Evolutionary conservation across 2,113 vertebrate species (phyloP), one percentile per base, ranked within the genome.

Genomic region (Lepus timidus): DNA sequence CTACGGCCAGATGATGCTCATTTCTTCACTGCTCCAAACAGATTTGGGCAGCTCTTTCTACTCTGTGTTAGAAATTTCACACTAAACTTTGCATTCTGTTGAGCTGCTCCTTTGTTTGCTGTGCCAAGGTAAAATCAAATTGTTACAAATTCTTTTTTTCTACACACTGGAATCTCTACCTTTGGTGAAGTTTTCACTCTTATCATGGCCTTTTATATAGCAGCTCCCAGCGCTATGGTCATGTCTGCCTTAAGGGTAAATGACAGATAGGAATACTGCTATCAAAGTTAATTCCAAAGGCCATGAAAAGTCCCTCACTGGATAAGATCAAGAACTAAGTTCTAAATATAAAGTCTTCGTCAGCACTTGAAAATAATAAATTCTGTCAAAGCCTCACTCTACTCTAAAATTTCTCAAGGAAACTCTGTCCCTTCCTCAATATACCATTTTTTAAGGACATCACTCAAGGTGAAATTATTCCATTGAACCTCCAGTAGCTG

Each of bases 291-390:
- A 55, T 89, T 96, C 85, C 52, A 90, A 96, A 95, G 83, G 92
- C 82, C 96, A 83, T 36, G 74, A 88, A 85, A 95, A 96, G 75
- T 91, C 91, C 94, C 79, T 91, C 96, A 93, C 68, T 74, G 76
- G 94, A 95, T 93, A 96, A 90, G 86, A 96, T 95, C 75, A 89
- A 92, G 73, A 95, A 94, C 76, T 86, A 84, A 64, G 16, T 64
- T 90, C 83, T 96, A 95, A 95, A 95, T 94, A 91, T 90, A 95
- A 97, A 94, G 64, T 82, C 84, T 96, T 94, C 64, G 74, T 93
- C 27, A 39, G 62, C 31, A 61, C 55, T 95, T 85, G 81, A 58
- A 94, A 92, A 61, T 85, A 84, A 88, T 80, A 89, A 88, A 73
- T 68, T 85, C 74, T 88, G 23, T 71, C 23, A 3, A 85, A 93